Percentiles rank a stretch among this genome's conserved stretches.
phyloP scores from a whole-genome alignment of 2,113 vertebrate genomes.

The Oncorhynchus gorbuscha region DNA sequence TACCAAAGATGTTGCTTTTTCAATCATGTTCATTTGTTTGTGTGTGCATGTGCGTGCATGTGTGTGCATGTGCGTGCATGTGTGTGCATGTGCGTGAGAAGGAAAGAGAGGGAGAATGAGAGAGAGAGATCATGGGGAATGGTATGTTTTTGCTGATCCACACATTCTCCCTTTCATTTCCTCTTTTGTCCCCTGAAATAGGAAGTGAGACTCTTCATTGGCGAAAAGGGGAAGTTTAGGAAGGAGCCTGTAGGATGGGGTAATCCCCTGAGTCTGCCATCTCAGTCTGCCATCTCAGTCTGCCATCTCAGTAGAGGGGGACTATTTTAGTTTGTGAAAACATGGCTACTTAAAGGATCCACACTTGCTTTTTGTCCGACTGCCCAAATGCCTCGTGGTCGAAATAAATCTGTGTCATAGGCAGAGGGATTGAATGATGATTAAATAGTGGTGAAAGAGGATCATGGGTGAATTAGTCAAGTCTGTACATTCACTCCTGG shows the following conservation, averaged over 20 bases:
- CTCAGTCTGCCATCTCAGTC: slow-evolving; percentile 5
- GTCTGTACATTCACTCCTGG: background rate
- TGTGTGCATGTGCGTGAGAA: too few relatives aligned
- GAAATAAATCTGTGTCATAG: too few relatives aligned
- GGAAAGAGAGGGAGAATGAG: background rate
- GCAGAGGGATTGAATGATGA: too few relatives aligned
- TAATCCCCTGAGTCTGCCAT: slow-evolving; percentile 20
- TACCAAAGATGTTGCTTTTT: background rate
- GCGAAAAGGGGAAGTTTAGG: slow-evolving; percentile 25
- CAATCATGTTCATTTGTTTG: too few relatives aligned
- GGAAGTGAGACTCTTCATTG: slow-evolving; percentile 32
- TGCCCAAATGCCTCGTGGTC: background rate
- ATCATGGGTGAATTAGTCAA: background rate
- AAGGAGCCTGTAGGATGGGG: slow-evolving; percentile 6
- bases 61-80: too few relatives aligned
- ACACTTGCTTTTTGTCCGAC: background rate
- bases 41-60: too few relatives aligned
- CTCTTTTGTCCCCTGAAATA: slow-evolving; percentile 36
- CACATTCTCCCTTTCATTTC: slow-evolving; percentile 37
- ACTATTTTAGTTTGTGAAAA: background rate
- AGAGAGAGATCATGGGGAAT: background rate
- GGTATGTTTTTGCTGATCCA: slow-evolving; percentile 5
- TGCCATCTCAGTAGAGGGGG: background rate
- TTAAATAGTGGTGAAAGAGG: too few relatives aligned
- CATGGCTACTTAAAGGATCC: background rate